phyloP scores from a whole-genome alignment of 2,113 vertebrate species.

The Cacatua alba region DNA sequence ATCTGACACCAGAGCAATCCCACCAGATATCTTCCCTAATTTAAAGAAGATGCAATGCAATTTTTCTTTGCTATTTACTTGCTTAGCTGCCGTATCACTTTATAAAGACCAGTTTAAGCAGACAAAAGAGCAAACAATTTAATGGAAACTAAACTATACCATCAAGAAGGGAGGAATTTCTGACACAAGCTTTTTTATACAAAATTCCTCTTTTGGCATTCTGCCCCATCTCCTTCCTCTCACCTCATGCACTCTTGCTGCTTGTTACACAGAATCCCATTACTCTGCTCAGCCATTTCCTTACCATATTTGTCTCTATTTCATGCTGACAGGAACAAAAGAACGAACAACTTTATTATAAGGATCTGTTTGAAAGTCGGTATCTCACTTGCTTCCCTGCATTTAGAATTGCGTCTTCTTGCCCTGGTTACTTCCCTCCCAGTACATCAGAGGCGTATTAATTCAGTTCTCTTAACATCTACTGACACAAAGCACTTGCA shows the following conservation, averaged over 20 bases:
- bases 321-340: slow-evolving; percentile 9
- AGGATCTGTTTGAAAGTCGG: not conserved
- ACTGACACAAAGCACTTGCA: slow-evolving; percentile 11
- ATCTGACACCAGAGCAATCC: not conserved
- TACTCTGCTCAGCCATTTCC: not conserved
- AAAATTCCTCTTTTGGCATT: not conserved
- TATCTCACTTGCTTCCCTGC: not conserved
- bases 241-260: not conserved
- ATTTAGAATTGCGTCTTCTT: not conserved
- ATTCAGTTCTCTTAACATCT: not conserved
- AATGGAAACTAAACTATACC: not conserved
- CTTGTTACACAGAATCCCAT: not conserved
- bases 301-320: not conserved
- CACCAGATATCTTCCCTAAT: not conserved
- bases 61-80: not conserved
- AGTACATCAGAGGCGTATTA: not conserved
- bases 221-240: not conserved
- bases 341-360: not conserved
- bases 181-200: not conserved
- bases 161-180: not conserved
- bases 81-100: not conserved
- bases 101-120: not conserved
- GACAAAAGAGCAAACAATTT: not conserved
- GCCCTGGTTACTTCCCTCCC: not conserved
- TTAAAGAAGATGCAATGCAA: not conserved